Conservation (phyloP, 2,888 invertebrate species). For the Sepiola atlantica region DNA sequence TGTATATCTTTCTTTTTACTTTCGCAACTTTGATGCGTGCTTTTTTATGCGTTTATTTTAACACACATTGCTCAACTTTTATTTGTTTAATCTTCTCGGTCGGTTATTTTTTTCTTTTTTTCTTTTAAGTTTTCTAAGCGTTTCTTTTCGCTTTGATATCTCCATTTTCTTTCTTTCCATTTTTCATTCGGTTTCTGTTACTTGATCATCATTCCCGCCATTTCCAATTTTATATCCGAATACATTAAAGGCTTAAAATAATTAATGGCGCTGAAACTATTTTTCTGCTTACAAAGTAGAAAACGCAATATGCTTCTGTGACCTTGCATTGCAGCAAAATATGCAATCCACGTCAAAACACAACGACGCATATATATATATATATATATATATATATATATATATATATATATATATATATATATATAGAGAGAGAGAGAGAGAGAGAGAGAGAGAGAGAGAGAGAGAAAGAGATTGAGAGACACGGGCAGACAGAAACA, state of each 20-base stretch:
- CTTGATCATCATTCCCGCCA: not conserved
- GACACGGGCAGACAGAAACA: too few relatives aligned
- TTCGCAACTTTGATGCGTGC: not conserved
- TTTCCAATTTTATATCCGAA: not conserved
- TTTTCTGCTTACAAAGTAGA: slow-evolving; percentile 23
- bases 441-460: too few relatives aligned
- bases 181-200: not conserved
- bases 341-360: slow-evolving; percentile 11
- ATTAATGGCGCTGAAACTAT: not conserved
- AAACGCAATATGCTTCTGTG: not conserved
- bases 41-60: not conserved
- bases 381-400: slow-evolving; percentile 8
- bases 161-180: not conserved
- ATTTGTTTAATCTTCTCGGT: not conserved
- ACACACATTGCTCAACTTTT: not conserved
- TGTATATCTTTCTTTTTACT: not conserved
- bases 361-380: not conserved
- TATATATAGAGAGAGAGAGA: too few relatives aligned
- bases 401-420: too few relatives aligned
- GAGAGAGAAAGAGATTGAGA: too few relatives aligned
- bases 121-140: not conserved
- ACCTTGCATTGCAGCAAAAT: not conserved
- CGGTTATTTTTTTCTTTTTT: not conserved
- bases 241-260: slow-evolving; percentile 3
- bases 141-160: not conserved